Evolutionary conservation across 2,888 invertebrate species (phyloP).

Genomic region (Troilus luridus): DNA sequence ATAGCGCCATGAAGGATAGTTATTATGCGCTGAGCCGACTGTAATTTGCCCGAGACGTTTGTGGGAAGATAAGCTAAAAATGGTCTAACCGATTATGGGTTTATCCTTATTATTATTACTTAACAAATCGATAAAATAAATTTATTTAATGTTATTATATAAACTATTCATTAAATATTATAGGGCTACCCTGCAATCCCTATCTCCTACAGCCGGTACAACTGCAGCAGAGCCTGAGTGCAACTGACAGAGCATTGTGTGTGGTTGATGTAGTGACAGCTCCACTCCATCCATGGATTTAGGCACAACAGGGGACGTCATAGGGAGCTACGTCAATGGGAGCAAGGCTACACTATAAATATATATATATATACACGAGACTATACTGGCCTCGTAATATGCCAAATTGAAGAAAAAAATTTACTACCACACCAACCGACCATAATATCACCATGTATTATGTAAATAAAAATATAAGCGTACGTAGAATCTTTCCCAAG

Average conservation of each 20-base stretch:
- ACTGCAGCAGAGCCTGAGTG: background rate
- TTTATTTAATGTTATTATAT: background rate
- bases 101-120: background rate
- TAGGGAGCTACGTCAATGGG: background rate
- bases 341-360: background rate
- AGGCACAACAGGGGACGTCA: slow-evolving; percentile 3
- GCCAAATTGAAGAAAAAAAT: too few species aligned
- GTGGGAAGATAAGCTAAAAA: background rate
- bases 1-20: too few species aligned
- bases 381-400: too few species aligned
- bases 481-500: too few species aligned
- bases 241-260: background rate
- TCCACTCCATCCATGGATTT: slow-evolving; percentile 8
- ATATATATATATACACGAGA: too few species aligned
- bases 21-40: too few species aligned
- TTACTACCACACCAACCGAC: too few species aligned
- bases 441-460: too few species aligned
- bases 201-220: background rate
- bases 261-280: background rate
- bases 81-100: background rate
- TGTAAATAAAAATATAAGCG: too few species aligned
- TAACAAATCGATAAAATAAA: too few species aligned
- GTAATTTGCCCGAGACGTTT: too few species aligned
- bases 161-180: background rate
- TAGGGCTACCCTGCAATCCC: too few species aligned